Conservation (phyloP, 2,888 invertebrate genomes). For the Macrosiphum euphorbiae region DNA sequence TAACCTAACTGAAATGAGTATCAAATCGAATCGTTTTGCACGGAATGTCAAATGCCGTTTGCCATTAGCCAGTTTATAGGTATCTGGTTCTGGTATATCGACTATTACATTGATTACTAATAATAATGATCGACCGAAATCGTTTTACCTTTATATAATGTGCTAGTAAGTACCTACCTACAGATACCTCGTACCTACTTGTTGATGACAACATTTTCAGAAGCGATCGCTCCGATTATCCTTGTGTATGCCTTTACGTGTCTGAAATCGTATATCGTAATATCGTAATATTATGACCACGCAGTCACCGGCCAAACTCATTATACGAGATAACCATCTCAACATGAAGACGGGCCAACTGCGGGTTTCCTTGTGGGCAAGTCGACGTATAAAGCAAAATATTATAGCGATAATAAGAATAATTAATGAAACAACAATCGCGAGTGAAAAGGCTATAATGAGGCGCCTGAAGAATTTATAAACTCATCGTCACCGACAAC, state of each 20-base stretch:
- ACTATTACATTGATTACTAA: not conserved
- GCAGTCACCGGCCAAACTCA: not conserved
- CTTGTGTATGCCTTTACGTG: not conserved
- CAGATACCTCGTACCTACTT: no score
- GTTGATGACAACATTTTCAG: not conserved
- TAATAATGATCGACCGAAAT: not conserved
- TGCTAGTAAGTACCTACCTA: not conserved
- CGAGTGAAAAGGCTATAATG: not conserved
- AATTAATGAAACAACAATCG: not conserved
- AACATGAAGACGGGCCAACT: not conserved
- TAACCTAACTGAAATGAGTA: not conserved
- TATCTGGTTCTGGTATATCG: not conserved
- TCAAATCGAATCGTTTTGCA: not conserved
- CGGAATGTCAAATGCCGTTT: not conserved
- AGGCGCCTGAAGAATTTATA: conserved; percentile 4
- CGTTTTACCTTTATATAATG: not conserved
- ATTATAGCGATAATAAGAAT: not conserved
- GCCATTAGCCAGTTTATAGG: no score
- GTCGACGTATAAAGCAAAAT: not conserved
- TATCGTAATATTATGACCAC: not conserved
- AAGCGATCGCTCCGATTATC: not conserved
- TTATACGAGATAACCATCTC: conserved; percentile 30
- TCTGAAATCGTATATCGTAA: not conserved
- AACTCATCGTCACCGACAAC: not conserved
- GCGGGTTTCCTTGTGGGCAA: not conserved